Conservation (phyloP, 1,140 invertebrate species). For the Nasonia giraulti region DNA sequence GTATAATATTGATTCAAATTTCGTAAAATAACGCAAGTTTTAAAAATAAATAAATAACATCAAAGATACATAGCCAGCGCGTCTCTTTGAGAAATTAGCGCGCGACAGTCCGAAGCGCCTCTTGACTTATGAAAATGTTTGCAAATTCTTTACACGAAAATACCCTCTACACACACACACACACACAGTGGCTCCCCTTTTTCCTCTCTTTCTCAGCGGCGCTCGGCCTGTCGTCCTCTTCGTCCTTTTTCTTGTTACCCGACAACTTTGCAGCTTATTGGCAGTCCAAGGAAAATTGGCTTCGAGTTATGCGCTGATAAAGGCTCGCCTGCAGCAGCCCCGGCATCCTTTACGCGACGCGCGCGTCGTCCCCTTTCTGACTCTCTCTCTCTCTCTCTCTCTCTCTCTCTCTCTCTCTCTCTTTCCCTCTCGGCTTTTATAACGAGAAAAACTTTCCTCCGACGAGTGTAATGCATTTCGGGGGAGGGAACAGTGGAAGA, state of each 20-base stretch:
- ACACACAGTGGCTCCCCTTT: not conserved
- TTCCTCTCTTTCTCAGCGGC: not conserved
- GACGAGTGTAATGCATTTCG: slow-evolving; percentile 25
- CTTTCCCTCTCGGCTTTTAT: slow-evolving; percentile 21
- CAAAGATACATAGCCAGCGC: too few species aligned
- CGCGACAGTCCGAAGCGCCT: too few species aligned
- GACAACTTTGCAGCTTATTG: slow-evolving; percentile 44
- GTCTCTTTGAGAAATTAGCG: not conserved
- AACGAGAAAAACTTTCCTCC: slow-evolving; percentile 47
- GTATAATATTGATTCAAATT: too few species aligned
- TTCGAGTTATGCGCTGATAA: slow-evolving; percentile 44
- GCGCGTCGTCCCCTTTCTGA: not conserved
- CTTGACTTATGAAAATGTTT: too few species aligned
- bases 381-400: too few species aligned
- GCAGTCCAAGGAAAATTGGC: slow-evolving; percentile 46
- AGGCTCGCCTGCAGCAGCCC: not conserved
- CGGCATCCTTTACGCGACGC: not conserved
- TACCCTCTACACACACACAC: not conserved
- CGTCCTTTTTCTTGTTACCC: slow-evolving; percentile 18
- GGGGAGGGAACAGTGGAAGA: not conserved
- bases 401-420: too few species aligned
- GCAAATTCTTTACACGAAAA: not conserved
- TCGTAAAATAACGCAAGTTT: too few species aligned
- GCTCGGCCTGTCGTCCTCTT: not conserved
- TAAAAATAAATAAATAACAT: too few species aligned